Conservation (phyloP, 2,797 vertebrate species). For the Tenualosa thibaudeaui region DNA sequence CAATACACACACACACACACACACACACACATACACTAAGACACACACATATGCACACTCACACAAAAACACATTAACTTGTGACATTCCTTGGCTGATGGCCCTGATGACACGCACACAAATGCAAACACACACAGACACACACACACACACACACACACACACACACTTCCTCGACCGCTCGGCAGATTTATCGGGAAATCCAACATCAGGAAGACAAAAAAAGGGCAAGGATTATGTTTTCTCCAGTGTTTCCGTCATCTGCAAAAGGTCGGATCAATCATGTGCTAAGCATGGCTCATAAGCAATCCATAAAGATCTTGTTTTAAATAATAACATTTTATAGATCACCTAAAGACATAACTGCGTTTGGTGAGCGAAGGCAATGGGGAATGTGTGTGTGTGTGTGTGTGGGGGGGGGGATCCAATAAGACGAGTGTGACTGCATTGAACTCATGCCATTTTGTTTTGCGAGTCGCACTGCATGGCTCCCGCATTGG, state of each 20-base stretch:
- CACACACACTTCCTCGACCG: conserved; percentile 32
- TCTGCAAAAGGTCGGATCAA: conserved; percentile 80
- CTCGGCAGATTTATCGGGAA: conserved; percentile 36
- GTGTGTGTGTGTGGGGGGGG: not conserved
- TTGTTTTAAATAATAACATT: conserved; percentile 83
- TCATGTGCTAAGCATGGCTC: conserved; percentile 75
- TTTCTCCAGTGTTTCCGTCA: conserved; percentile 69
- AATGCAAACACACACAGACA: too few relatives aligned
- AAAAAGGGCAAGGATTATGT: conserved; percentile 77
- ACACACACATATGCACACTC: conserved; percentile 37
- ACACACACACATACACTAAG: not conserved
- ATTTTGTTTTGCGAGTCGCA: conserved; percentile 59
- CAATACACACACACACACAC: not conserved
- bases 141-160: conserved; percentile 27
- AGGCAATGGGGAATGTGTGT: conserved; percentile 20
- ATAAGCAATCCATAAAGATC: conserved; percentile 77
- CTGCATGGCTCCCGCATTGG: not conserved
- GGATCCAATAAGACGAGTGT: conserved; percentile 70
- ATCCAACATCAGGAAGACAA: conserved; percentile 26
- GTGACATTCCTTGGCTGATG: too few relatives aligned
- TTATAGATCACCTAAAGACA: conserved; percentile 80
- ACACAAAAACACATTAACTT: conserved; percentile 26
- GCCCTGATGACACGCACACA: too few relatives aligned
- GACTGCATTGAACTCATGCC: conserved; percentile 71
- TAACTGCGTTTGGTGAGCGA: conserved; percentile 53